phyloP scores from a whole-genome alignment of 2,888 invertebrate species.

The Notocelia uddmanniana region DNA sequence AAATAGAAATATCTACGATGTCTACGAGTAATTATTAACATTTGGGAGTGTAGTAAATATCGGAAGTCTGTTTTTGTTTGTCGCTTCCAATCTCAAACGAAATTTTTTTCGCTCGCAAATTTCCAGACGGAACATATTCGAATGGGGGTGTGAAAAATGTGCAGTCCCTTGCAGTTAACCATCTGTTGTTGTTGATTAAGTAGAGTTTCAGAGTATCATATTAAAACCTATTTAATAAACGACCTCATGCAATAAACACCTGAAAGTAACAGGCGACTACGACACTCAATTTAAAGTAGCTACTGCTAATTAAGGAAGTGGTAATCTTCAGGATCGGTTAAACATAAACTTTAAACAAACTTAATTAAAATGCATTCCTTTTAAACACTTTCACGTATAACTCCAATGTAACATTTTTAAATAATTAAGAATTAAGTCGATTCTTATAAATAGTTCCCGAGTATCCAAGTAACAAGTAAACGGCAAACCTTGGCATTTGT shows the following conservation, averaged over 20 bases:
- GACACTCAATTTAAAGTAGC: neutral
- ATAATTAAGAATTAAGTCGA: constrained; percentile 21
- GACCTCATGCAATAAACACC: neutral
- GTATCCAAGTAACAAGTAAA: constrained; percentile 46
- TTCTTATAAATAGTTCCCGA: constrained; percentile 12
- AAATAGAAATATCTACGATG: neutral
- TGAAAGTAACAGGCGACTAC: constrained; percentile 1
- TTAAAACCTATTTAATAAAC: neutral
- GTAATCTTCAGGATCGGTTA: constrained; percentile 32
- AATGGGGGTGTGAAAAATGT: no score
- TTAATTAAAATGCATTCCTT: constrained; percentile 32
- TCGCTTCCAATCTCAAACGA: no score
- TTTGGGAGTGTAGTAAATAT: no score
- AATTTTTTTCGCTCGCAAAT: no score
- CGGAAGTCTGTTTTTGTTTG: no score
- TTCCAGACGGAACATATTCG: no score
- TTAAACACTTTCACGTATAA: constrained; percentile 19
- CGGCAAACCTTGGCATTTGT: constrained; percentile 72
- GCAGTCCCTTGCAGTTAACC: no score
- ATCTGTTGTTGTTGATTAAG: neutral
- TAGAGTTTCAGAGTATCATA: neutral
- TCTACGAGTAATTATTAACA: no score
- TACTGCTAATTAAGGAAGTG: constrained; percentile 33
- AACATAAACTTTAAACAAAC: constrained; percentile 2
- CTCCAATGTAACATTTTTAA: constrained; percentile 45